Conservation (phyloP, 2,113 vertebrate species). For the Thomomys bottae region DNA sequence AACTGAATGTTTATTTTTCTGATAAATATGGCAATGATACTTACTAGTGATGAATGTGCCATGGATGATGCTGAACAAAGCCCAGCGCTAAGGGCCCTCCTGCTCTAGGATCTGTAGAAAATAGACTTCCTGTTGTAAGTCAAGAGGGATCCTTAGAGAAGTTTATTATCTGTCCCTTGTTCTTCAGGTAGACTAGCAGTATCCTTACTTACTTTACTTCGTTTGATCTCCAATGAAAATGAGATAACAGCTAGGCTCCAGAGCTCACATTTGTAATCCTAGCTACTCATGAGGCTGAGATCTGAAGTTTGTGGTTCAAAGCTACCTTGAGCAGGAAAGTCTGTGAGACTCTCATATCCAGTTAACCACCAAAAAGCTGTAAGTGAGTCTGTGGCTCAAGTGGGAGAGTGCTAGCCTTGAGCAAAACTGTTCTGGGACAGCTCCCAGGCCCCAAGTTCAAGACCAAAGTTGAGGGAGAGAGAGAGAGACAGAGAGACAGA, state of each 20-base stretch:
- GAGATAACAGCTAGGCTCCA: background rate
- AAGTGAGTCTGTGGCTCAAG: no score
- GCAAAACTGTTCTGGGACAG: no score
- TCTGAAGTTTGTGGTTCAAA: no score
- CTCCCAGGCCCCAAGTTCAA: no score
- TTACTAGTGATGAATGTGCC: background rate
- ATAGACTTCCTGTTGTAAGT: background rate
- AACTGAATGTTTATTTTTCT: conserved; percentile 42
- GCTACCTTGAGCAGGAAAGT: no score
- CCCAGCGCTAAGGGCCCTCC: background rate
- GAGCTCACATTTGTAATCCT: no score
- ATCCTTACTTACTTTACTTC: conserved; percentile 6
- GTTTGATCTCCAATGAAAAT: conserved; percentile 8
- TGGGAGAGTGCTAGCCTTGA: no score
- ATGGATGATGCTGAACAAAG: background rate
- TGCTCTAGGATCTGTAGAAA: background rate
- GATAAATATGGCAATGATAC: background rate
- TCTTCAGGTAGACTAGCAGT: background rate
- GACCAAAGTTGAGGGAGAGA: no score
- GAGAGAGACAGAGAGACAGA: no score
- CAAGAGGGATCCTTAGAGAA: background rate
- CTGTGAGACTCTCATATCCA: no score
- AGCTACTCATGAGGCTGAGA: no score
- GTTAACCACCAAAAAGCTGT: no score
- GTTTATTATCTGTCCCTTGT: background rate